phyloP scores from a whole-genome alignment of 2,797 vertebrate genomes.

The Girardinus metallicus region DNA sequence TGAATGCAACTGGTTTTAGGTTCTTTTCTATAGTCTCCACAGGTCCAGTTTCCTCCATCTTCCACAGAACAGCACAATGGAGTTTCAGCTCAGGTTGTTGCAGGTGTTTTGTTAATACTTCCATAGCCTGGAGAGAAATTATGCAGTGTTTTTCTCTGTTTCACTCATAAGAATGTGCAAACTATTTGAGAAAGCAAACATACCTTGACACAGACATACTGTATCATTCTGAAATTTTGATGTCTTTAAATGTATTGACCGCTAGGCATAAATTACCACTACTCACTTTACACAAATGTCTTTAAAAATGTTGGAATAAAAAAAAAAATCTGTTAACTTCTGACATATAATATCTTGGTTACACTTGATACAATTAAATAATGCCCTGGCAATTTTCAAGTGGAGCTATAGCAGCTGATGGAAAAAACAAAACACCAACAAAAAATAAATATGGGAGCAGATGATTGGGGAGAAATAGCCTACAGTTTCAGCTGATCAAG shows the following conservation, averaged over 20 bases:
- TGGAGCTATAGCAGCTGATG: not conserved
- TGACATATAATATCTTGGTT: not conserved
- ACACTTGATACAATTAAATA: not conserved
- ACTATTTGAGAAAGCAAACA: not conserved
- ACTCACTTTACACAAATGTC: too few species aligned
- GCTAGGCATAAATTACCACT: too few species aligned
- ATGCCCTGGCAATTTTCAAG: not conserved
- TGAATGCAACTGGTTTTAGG: constrained; percentile 37
- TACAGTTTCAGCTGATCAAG: not conserved
- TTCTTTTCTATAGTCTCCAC: constrained; percentile 26
- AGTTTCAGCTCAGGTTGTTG: constrained; percentile 7
- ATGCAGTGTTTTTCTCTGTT: constrained; percentile 17
- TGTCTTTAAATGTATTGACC: not conserved
- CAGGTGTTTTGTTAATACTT: constrained; percentile 8
- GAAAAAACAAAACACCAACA: not conserved
- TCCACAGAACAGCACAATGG: not conserved
- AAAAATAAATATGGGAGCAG: not conserved
- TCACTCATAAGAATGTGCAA: constrained; percentile 4
- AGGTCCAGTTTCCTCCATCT: constrained; percentile 5
- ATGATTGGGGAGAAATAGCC: not conserved
- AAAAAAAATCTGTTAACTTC: not conserved
- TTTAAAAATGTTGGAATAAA: not conserved
- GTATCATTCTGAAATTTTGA: not conserved
- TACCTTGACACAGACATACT: not conserved
- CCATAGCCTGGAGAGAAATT: constrained; percentile 18